A percentile compares a stretch with the other conserved stretches of the same genome.
phyloP scores from a whole-genome alignment of 2,113 vertebrate genomes.

The human (Homo sapiens) region GRCh38 chr5:65101501-65102000 shows the following conservation, averaged over 20 bases:
- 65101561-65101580: background rate
- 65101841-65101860: slow-evolving; percentile 62
- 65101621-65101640: background rate
- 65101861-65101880: slow-evolving; percentile 66
- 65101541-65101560: no score
- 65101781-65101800: slow-evolving; percentile 71
- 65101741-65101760: slow-evolving; percentile 61
- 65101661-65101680: slow-evolving; percentile 58
- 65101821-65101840: slow-evolving; percentile 63
- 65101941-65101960: slow-evolving; percentile 57
- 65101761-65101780: slow-evolving; percentile 74
- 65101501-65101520: background rate
- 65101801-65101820: slow-evolving; percentile 64
- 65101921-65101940: slow-evolving; percentile 51
- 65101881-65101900: slow-evolving; percentile 41
- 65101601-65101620: slow-evolving; percentile 35
- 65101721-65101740: slow-evolving; percentile 61
- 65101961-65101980: slow-evolving; percentile 54
- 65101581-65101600: background rate
- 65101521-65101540: background rate
- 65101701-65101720: slow-evolving; percentile 1
- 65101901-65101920: slow-evolving; percentile 3
- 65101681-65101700: background rate
- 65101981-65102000: slow-evolving; percentile 76
- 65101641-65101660: background rate